Evolutionary conservation across 2,797 vertebrate genomes (phyloP).

Genomic region (Notamacropus eugenii): DNA sequence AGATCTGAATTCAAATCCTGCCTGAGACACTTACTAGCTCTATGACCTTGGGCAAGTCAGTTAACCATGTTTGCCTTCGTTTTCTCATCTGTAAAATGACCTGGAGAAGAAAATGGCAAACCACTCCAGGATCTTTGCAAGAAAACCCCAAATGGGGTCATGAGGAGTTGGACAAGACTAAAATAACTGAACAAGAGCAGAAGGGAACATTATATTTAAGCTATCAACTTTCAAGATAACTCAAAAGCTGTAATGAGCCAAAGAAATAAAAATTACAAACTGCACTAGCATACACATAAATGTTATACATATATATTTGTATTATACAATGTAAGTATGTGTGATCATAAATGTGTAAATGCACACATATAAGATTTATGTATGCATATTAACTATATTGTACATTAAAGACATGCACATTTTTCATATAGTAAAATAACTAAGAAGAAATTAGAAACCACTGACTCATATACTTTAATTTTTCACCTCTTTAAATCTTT

Average conservation of each 20-base stretch:
- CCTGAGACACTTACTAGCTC: not conserved
- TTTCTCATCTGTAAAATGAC: not conserved
- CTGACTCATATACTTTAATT: not conserved
- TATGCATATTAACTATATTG: not conserved
- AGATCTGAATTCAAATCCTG: not conserved
- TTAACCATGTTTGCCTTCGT: not conserved
- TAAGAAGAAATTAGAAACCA: not conserved
- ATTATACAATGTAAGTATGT: not conserved
- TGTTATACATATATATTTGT: not conserved
- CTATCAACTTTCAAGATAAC: not conserved
- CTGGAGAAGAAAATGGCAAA: not conserved
- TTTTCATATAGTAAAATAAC: not conserved
- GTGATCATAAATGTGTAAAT: not conserved
- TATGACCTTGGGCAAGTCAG: not conserved
- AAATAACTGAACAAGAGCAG: too few relatives aligned
- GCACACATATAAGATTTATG: not conserved
- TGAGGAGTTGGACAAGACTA: too few relatives aligned
- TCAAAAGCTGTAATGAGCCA: not conserved
- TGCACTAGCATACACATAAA: not conserved
- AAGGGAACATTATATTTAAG: not conserved
- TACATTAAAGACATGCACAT: not conserved
- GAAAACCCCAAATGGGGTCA: too few relatives aligned
- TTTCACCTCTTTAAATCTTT: not conserved
- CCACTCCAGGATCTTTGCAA: too few relatives aligned
- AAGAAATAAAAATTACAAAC: not conserved